Base-by-base conservation (phyloP, 2,113 vertebrate species). In the Hylia prasina region DNA sequence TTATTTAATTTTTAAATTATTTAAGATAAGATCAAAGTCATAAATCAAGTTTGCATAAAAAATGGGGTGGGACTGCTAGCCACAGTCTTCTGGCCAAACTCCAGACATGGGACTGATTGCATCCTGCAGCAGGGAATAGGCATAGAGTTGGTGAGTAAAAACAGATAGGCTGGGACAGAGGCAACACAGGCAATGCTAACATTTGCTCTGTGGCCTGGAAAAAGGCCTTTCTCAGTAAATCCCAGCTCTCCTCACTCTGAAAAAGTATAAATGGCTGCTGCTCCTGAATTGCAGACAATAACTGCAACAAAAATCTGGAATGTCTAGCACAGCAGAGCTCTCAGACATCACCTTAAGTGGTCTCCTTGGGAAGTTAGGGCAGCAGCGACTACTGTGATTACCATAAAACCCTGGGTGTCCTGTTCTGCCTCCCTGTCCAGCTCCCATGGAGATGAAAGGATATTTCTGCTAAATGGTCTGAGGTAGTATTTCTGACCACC, bases 1-100 rank as follows among this genome's bases (percentile, higher is more conserved):
- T 95, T 85, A 95, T 95, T 96, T 93, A 96, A 78, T 92, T 93
- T 93, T 91, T 44, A 85, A 95, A 97, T 93, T 91, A 94, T 96
- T 95, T 96, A 93, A 93, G 83, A 81, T 86, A 82, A 93, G 80
- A 96, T 96, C 93, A 89, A 96, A 94, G 93, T 76, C 66, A 77
- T 94, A 95, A 94, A 94, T 95, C 90, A 95, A 90, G 91, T 94
- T 96, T 93, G 65, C 92, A 90, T 93, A 73, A 94, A 94, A 94
- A 93, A 95, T 76, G 37, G 60, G 19, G 15, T 92, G 85, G 45
- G 50, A 95, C 56, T 73, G 69, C 64, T 91, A 90, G 77, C 94
- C 82, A 82, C 2, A 1, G 54, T 77, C 50, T 91, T 66, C 89
- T 95, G 92, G 87, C 73, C 75, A 35, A 82, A 89, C 91, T 95